phyloP scores from a whole-genome alignment of 23 tunicate species.

The Styela clava region DNA sequence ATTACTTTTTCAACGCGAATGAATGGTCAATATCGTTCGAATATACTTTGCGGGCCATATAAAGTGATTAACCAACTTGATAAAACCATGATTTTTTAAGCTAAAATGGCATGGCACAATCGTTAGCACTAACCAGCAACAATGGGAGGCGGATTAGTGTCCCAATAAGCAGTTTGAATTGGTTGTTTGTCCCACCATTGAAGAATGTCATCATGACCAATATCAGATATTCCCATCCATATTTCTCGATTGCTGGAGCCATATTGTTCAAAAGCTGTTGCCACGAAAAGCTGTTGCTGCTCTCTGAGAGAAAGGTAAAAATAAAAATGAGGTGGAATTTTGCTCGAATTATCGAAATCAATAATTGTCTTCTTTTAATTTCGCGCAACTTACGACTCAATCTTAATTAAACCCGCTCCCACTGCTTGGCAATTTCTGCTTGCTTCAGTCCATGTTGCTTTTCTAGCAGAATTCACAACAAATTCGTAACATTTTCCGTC shows the following conservation, averaged over 20 bases:
- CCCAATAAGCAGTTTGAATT: constrained; percentile 46
- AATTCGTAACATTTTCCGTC: constrained; percentile 82
- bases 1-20: too few relatives aligned
- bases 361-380: too few relatives aligned
- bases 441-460: constrained; percentile 65
- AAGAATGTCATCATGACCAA: constrained; percentile 58
- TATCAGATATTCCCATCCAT: constrained; percentile 68
- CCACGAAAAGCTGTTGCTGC: constrained; percentile 39
- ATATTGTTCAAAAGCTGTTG: constrained; percentile 42
- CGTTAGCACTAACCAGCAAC: too few relatives aligned
- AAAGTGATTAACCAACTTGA: too few relatives aligned
- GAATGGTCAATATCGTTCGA: too few relatives aligned
- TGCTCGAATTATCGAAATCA: not conserved
- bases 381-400: constrained; percentile 44
- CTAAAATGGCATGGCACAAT: too few relatives aligned
- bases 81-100: too few relatives aligned
- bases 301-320: not conserved
- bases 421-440: constrained; percentile 40
- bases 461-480: constrained; percentile 48
- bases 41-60: too few relatives aligned
- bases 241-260: constrained; percentile 28
- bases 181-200: constrained; percentile 68
- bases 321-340: not conserved
- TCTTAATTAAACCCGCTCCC: constrained; percentile 73
- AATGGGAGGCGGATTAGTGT: constrained; percentile 29